phyloP scores from a whole-genome alignment of 2,797 vertebrate genomes.

The Malurus splendens region DNA sequence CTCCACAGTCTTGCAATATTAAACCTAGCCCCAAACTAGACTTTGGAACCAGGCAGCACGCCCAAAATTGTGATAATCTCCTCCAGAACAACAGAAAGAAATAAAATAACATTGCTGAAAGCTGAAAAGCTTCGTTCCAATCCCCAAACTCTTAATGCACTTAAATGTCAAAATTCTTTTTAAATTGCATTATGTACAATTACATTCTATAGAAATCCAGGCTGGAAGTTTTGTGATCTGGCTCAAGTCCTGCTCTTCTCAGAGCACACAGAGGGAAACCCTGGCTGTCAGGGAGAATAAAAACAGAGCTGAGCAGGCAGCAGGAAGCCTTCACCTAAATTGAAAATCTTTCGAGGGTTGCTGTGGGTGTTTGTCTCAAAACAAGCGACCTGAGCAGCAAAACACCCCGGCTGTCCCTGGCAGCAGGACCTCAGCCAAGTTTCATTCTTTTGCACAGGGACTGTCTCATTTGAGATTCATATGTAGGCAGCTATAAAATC shows the following conservation, averaged over 20 bases:
- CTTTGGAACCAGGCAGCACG: slow-evolving; percentile 46
- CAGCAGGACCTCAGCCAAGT: not conserved
- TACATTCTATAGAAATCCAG: not conserved
- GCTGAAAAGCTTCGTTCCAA: not conserved
- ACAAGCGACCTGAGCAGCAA: not conserved
- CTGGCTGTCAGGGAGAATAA: not conserved
- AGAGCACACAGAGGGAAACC: not conserved
- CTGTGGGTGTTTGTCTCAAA: not conserved
- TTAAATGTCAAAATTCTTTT: not conserved
- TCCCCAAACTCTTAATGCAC: not conserved
- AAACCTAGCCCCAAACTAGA: slow-evolving; percentile 28
- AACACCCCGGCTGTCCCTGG: not conserved
- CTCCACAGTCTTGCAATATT: slow-evolving; percentile 7
- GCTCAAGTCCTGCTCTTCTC: not conserved
- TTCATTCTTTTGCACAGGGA: not conserved
- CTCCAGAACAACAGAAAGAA: slow-evolving; percentile 17
- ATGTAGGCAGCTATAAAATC: slow-evolving; percentile 35
- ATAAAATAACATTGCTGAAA: slow-evolving; percentile 8
- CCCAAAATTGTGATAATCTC: slow-evolving; percentile 41
- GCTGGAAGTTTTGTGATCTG: not conserved
- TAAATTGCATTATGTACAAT: not conserved
- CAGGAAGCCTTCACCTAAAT: slow-evolving; percentile 27
- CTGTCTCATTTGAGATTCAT: not conserved
- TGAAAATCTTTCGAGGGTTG: not conserved
- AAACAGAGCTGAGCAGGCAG: not conserved